Conservation (phyloP, 2,888 invertebrate species). For the Allophyes oxyacanthae region DNA sequence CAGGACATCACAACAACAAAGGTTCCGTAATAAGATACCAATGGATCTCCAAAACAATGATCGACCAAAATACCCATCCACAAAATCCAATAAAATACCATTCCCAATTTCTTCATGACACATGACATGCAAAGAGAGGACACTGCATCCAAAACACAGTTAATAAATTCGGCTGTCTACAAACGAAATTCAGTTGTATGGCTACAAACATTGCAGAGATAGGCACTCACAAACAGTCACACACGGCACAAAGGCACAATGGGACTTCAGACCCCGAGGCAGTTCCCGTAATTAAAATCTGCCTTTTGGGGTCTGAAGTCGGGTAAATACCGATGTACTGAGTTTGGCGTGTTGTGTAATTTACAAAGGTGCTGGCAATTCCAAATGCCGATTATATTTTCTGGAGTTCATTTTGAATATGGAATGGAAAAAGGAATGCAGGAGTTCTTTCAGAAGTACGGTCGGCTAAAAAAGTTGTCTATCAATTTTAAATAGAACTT, state of each 20-base stretch:
- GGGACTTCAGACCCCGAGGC: slow-evolving; percentile 66
- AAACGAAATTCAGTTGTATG: slow-evolving; percentile 47
- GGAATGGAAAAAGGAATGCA: not conserved
- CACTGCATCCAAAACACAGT: slow-evolving; percentile 15
- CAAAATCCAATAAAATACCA: not conserved
- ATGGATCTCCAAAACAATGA: too few species aligned
- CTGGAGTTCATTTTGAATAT: not conserved
- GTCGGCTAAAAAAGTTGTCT: too few species aligned
- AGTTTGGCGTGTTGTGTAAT: slow-evolving; percentile 3
- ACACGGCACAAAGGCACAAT: slow-evolving; percentile 63
- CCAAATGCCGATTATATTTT: not conserved
- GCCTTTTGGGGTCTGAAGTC: slow-evolving; percentile 76
- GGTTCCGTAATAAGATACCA: too few species aligned
- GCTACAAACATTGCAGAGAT: slow-evolving; percentile 51
- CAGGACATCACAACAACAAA: too few species aligned
- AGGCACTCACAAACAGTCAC: slow-evolving; percentile 52
- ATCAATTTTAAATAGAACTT: too few species aligned
- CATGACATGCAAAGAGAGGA: slow-evolving; percentile 1
- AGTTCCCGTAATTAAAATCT: slow-evolving; percentile 84
- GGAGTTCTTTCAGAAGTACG: too few species aligned
- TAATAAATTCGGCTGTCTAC: slow-evolving; percentile 36
- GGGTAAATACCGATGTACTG: slow-evolving; percentile 19
- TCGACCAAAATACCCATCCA: too few species aligned
- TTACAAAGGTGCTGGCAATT: slow-evolving; percentile 11
- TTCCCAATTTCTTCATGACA: not conserved